phyloP scores from a whole-genome alignment of 2,888 invertebrate species.

The Scrobipalpa atriplicella region DNA sequence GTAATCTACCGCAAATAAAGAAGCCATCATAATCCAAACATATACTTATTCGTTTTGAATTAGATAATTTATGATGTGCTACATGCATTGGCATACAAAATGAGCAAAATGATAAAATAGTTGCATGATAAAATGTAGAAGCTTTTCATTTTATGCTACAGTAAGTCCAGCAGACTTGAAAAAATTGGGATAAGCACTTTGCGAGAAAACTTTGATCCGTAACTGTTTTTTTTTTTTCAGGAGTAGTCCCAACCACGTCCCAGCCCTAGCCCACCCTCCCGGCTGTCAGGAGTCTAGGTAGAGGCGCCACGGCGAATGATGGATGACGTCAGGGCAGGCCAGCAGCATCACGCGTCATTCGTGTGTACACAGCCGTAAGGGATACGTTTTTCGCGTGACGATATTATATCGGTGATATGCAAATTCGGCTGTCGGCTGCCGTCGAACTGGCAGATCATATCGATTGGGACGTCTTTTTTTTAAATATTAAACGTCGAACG shows the following conservation, averaged over 20 bases:
- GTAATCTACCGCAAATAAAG: too few species aligned
- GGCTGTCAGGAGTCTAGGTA: conserved; percentile 79
- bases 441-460: conserved; percentile 34
- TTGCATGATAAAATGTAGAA: too few species aligned
- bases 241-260: not conserved
- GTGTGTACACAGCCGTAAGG: conserved; percentile 83
- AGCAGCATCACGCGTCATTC: conserved; percentile 83
- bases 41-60: too few species aligned
- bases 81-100: too few species aligned
- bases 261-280: conserved; percentile 53
- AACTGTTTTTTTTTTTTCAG: not conserved
- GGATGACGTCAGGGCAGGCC: conserved; percentile 82
- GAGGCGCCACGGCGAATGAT: conserved; percentile 82
- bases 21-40: too few species aligned
- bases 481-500: not conserved
- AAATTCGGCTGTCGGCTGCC: conserved; percentile 68
- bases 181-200: not conserved
- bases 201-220: not conserved
- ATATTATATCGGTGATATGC: conserved; percentile 83
- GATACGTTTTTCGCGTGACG: conserved; percentile 83
- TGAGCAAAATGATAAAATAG: too few species aligned
- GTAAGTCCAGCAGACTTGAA: too few species aligned
- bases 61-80: too few species aligned
- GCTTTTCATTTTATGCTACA: too few species aligned
- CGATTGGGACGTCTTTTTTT: conserved; percentile 12